Conservation (phyloP, 2,888 invertebrate species). For the Oscheius sp. region DNA sequence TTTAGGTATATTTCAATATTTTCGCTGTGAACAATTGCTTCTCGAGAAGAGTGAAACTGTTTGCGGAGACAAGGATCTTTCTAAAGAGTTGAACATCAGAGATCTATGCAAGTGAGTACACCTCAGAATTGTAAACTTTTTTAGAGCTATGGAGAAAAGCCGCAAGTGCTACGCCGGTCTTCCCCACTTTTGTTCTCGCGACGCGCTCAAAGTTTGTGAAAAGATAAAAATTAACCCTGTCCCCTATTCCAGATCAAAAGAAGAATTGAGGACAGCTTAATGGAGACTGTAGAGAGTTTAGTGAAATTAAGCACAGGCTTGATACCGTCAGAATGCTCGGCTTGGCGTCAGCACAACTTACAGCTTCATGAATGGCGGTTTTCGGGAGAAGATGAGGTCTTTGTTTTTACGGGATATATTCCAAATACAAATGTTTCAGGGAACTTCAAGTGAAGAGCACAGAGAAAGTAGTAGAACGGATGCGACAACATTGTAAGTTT, state of each 20-base stretch:
- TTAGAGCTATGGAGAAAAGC: slow-evolving; percentile 12
- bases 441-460: too few relatives aligned
- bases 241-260: slow-evolving; percentile 9
- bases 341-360: slow-evolving; percentile 8
- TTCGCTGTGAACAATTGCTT: slow-evolving; percentile 14
- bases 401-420: neutral
- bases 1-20: slow-evolving; percentile 10
- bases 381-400: neutral
- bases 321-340: slow-evolving; percentile 11
- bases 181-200: slow-evolving; percentile 10
- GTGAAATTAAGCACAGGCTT: slow-evolving; percentile 14
- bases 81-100: slow-evolving; percentile 11
- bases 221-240: neutral
- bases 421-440: too few relatives aligned
- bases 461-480: too few relatives aligned
- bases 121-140: neutral
- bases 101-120: neutral
- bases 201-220: slow-evolving; percentile 15
- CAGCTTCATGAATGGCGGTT: slow-evolving; percentile 23
- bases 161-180: slow-evolving; percentile 6
- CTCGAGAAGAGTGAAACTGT: neutral
- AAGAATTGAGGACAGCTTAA: slow-evolving; percentile 12
- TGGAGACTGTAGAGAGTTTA: slow-evolving; percentile 22
- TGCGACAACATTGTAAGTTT: too few relatives aligned
- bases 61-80: neutral